Base-by-base conservation (phyloP, 23 tunicate species). In the Ascidia mentula region DNA sequence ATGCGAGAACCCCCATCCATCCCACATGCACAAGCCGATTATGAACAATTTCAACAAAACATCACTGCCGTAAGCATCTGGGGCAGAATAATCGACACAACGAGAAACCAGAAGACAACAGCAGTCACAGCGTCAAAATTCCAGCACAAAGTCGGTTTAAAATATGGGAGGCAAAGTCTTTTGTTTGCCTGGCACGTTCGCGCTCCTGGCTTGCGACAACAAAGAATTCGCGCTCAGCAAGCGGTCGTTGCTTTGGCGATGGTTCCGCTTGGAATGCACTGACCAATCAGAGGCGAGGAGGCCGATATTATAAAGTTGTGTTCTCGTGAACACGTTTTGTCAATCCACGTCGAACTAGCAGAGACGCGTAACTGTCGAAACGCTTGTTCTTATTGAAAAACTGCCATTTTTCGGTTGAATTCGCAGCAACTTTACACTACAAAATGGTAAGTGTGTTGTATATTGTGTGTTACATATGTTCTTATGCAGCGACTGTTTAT, bases 161-260 rank as follows among this genome's bases (percentile, higher is more conserved):
- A 53, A 53, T 20, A 53, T 9, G 65, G 28, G 65, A 26, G 65
- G 65, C 65, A 53, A 53, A n/a, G n/a, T 53, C 65, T 53, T 53
- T 53, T 53, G 65, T 53, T 53, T 53, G 65, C 24, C 65, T 53
- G 65, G 65, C 65, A 53, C 65, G 24, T n/a, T n/a, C 65, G 24
- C 24, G 22, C 65, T 28, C 24, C 65, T 53, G 22, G 22, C 13
- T 28, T 1, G 28, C 65, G 24, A 6, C 65, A 53, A 53, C 65
- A 53, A 53, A 53, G 65, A 53, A 20, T 53, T 53, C 65, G 65
- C 65, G 65, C 65, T 26, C 65, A 53, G 65, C 65, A 5, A 53
- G 24, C 65, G n/a, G n/a, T 28, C 13, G 65, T 53, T 28, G 65
- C 65, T 28, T n/a, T 1, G 24, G 65, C 65, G 65, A 53, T 28